These are phyloP conservation scores for Ceratina calcarata DNA, from an alignment of 1,140 invertebrate genomes.

Conservation along the genomic window DNA sequence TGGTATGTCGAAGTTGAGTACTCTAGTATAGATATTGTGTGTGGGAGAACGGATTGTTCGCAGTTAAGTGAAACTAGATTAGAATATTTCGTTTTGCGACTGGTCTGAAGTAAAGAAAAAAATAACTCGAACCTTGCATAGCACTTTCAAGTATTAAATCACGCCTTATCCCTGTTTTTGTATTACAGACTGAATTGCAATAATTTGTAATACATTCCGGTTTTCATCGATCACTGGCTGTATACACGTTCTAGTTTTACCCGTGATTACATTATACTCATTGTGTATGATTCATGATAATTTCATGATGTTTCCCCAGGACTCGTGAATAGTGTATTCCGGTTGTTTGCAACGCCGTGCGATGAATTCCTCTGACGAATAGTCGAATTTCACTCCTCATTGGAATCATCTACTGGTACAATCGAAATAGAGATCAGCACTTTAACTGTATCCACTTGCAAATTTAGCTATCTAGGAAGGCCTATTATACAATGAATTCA, in stretches of 20 bases:
- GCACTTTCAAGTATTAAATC: neutral
- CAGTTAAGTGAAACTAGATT: neutral
- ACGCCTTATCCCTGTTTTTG: too few species aligned
- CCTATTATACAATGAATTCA: too few species aligned
- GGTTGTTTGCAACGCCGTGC: too few species aligned
- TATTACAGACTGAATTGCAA: too few species aligned
- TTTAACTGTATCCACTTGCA: too few species aligned
- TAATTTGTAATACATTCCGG: too few species aligned
- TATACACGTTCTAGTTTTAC: neutral
- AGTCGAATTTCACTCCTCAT: constrained; percentile 3
- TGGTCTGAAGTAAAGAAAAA: too few species aligned
- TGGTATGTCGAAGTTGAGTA: neutral
- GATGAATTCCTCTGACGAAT: too few species aligned
- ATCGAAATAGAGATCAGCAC: too few species aligned
- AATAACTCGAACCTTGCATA: neutral
- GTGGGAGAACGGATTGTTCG: neutral
- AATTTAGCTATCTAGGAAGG: too few species aligned
- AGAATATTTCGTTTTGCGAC: neutral
- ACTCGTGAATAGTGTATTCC: neutral
- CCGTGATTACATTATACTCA: neutral
- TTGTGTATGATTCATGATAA: neutral
- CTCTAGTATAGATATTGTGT: too few species aligned
- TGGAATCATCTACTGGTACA: too few species aligned
- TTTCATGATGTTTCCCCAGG: neutral
- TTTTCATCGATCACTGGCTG: constrained; percentile 2